Evolutionary conservation across 2,113 vertebrate species (phyloP).

Genomic region (Rutilus rutilus): DNA sequence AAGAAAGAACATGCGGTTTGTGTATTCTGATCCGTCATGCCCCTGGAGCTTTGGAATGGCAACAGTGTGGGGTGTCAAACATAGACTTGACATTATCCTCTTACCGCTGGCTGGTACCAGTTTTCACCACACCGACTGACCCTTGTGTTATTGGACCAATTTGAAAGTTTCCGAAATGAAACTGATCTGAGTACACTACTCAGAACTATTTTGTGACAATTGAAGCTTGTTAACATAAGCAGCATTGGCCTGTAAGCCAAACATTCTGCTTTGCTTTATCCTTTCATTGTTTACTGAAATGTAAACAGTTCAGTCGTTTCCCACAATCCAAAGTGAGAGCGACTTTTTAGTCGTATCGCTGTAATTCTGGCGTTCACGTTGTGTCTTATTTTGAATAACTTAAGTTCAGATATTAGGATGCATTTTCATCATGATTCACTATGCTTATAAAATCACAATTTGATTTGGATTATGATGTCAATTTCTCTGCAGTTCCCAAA

Average conservation of each 20-base stretch:
- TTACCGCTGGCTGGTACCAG: slow-evolving; percentile 37
- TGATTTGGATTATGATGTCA: neutral
- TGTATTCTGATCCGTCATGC: neutral
- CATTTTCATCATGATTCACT: neutral
- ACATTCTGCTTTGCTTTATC: too few relatives aligned
- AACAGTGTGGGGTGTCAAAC: neutral
- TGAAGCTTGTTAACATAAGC: neutral
- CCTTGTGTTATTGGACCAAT: neutral
- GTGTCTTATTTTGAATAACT: neutral
- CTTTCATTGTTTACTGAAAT: neutral
- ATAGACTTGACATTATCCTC: slow-evolving; percentile 45
- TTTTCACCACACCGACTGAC: slow-evolving; percentile 1
- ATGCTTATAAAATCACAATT: neutral
- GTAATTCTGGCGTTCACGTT: neutral
- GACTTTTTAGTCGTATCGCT: neutral
- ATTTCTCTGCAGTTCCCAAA: neutral
- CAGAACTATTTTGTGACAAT: neutral
- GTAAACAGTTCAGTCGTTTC: neutral
- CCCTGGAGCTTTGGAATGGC: neutral
- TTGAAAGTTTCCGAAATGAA: neutral
- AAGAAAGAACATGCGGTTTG: neutral
- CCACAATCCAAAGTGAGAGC: neutral
- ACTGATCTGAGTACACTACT: neutral
- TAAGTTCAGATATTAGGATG: neutral
- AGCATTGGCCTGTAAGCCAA: neutral